These are phyloP conservation scores for Lota lota DNA, from an alignment of 2,113 vertebrate species.

Conservation along the genomic window DNA sequence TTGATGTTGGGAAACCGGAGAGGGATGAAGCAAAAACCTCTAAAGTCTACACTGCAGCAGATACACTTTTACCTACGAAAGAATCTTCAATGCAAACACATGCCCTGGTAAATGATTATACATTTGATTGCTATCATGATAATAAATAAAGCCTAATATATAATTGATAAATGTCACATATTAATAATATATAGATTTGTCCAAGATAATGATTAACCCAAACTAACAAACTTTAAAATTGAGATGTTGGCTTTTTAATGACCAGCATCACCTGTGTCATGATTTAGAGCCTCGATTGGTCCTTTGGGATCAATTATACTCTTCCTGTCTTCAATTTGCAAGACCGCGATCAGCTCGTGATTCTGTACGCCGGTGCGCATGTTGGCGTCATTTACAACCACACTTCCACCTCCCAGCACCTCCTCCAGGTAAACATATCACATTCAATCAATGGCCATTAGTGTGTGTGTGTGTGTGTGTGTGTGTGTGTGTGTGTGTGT, in stretches of 20 bases:
- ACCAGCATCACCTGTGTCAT: conserved; percentile 4
- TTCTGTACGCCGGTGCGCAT: conserved; percentile 79
- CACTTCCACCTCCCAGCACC: conserved; percentile 70
- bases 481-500: too few species aligned
- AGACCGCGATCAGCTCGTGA: conserved; percentile 70
- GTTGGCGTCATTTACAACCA: conserved; percentile 78
- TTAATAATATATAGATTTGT: background rate
- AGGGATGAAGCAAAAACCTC: conserved; percentile 32
- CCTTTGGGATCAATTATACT: conserved; percentile 79
- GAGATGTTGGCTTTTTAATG: background rate
- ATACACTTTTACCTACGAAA: conserved; percentile 61
- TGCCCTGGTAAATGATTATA: conserved; percentile 75
- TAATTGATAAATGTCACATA: background rate
- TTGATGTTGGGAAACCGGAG: background rate
- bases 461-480: background rate
- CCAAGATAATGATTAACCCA: background rate
- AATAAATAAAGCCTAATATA: background rate
- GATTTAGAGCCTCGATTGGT: conserved; percentile 80
- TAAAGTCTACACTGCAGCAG: conserved; percentile 68
- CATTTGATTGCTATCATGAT: background rate
- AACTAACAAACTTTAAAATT: background rate
- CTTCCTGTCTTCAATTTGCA: conserved; percentile 81
- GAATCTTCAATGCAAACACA: conserved; percentile 44
- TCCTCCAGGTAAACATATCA: conserved; percentile 78
- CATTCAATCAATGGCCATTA: background rate